Percentiles rank a stretch among this genome's conserved stretches.
phyloP scores from a whole-genome alignment of 1,140 invertebrate genomes.

The Drosophila subpulchrella region DNA sequence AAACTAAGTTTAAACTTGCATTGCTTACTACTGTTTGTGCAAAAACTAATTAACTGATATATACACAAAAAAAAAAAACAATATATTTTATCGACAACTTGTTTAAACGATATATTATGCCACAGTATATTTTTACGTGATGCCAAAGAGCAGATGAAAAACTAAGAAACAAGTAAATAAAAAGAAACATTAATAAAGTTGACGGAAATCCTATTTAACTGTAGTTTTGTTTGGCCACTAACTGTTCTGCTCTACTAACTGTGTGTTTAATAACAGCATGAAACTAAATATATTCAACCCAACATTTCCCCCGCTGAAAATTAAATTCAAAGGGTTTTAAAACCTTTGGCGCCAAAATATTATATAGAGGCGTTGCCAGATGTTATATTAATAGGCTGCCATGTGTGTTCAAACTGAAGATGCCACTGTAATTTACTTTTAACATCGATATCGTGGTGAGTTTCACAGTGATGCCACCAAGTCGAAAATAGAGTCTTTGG shows the following conservation, averaged over 20 bases:
- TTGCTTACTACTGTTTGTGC: constrained; percentile 63
- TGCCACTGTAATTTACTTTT: no score
- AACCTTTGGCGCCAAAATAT: not conserved
- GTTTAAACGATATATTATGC: constrained; percentile 52
- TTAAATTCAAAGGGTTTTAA: not conserved
- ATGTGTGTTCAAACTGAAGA: no score
- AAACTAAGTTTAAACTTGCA: constrained; percentile 57
- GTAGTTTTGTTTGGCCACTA: constrained; percentile 63
- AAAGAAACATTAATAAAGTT: constrained; percentile 73
- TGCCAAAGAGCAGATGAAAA: constrained; percentile 18
- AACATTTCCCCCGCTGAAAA: not conserved
- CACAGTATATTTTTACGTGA: constrained; percentile 76
- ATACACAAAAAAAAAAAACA: constrained; percentile 21
- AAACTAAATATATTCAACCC: not conserved
- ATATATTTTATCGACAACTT: constrained; percentile 66
- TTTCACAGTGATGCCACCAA: not conserved
- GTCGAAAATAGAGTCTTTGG: not conserved
- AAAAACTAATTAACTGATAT: constrained; percentile 45
- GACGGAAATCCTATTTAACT: constrained; percentile 54
- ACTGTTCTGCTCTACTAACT: constrained; percentile 51
- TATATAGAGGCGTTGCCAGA: not conserved
- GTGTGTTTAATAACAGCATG: constrained; percentile 30
- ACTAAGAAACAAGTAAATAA: constrained; percentile 33
- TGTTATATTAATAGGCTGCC: no score
- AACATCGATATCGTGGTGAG: no score